These are phyloP conservation scores for Aphaenogaster ashmeadi DNA, from an alignment of 1,140 invertebrate species.

Conservation along the genomic window DNA sequence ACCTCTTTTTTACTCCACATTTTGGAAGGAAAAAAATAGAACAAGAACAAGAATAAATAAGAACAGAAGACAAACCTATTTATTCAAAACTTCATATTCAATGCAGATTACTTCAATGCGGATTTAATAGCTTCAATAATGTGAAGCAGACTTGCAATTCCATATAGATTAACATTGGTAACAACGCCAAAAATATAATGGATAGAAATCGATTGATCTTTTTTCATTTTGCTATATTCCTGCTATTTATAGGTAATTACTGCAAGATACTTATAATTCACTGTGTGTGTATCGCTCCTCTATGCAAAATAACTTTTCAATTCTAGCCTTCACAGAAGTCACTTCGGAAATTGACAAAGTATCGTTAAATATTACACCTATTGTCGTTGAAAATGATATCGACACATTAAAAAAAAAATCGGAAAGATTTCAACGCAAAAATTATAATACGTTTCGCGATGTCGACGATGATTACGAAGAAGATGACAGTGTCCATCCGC, in stretches of 20 bases:
- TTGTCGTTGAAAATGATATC: neutral
- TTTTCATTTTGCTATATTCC: neutral
- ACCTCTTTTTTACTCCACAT: too few relatives aligned
- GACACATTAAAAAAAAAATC: neutral
- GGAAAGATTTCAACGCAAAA: neutral
- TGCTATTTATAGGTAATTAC: constrained; percentile 26
- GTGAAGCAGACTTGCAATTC: constrained; percentile 11
- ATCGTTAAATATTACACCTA: neutral
- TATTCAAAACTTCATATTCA: neutral
- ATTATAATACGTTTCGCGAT: neutral
- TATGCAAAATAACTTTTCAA: neutral
- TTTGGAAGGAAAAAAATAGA: too few relatives aligned
- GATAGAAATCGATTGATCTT: constrained; percentile 14
- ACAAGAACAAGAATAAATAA: too few relatives aligned
- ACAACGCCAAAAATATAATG: constrained; percentile 15
- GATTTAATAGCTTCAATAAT: neutral
- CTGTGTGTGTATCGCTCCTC: neutral
- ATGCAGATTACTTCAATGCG: too few relatives aligned
- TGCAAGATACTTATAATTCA: neutral
- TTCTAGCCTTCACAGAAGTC: constrained; percentile 3
- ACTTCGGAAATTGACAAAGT: neutral
- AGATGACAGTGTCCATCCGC: neutral
- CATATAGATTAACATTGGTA: neutral
- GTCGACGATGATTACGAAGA: neutral
- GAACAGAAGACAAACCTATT: neutral